Evolutionary conservation across 2,888 invertebrate species (phyloP).

Genomic region (Callyntrura guangdongensis): DNA sequence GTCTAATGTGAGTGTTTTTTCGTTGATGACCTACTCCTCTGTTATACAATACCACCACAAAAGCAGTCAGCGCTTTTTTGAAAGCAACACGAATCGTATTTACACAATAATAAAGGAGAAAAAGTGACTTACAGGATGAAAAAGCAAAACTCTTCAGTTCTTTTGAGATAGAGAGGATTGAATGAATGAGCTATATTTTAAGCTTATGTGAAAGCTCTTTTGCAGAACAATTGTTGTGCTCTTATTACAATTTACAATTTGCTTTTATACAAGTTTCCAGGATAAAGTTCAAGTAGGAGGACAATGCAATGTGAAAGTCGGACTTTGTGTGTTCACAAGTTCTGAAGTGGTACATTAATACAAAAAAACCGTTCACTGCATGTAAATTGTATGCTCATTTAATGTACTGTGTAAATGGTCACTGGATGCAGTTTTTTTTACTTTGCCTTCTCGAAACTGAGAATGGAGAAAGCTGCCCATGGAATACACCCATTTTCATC

Average conservation of each 20-base stretch:
- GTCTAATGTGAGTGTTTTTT: constrained; percentile 42
- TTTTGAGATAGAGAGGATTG: constrained; percentile 2
- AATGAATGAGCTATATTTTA: constrained; percentile 38
- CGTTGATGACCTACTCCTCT: constrained; percentile 64
- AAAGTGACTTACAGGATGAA: background rate
- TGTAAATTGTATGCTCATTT: constrained; percentile 46
- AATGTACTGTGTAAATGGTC: constrained; percentile 25
- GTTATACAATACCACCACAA: constrained; percentile 44
- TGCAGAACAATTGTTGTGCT: background rate
- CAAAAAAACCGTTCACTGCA: background rate
- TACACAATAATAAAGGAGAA: background rate
- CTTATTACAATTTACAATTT: constrained; percentile 24
- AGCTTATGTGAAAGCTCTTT: constrained; percentile 8
- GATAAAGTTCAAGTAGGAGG: too few relatives aligned
- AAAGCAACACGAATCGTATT: background rate
- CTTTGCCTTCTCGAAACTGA: too few relatives aligned
- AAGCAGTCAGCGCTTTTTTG: constrained; percentile 23
- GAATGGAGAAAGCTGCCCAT: too few relatives aligned
- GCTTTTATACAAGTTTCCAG: background rate
- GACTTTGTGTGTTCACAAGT: background rate
- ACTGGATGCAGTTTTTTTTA: background rate
- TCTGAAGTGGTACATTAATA: too few relatives aligned
- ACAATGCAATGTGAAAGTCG: background rate
- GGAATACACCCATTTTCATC: too few relatives aligned
- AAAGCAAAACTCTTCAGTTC: background rate